Base-by-base conservation (phyloP, 2,888 invertebrate genomes). In the Escarpia spicata region DNA sequence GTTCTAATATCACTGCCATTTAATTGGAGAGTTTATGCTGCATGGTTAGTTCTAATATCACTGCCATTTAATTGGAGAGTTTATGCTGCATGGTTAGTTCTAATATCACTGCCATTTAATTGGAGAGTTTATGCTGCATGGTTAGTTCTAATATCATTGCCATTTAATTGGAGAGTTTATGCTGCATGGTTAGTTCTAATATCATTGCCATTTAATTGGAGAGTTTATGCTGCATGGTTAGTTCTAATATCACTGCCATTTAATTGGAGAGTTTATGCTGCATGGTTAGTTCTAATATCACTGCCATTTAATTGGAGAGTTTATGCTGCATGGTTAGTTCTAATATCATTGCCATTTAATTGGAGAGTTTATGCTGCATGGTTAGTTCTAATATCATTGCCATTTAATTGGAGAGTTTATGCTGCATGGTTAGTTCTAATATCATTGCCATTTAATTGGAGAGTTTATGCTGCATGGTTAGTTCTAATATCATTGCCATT, bases 341-440 rank as follows among this genome's bases (percentile, higher is more conserved):
- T 43, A 45, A 8, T 3, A 43, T 43, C 9, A 37, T 37, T 37
- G 37, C 37, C 37, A 37, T 37, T 37, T 98, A 0, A 97, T 99
- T 19, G 99, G 99, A 98, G 99, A 99, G 96, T 98, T 98, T 95
- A 98, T 98, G 98, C 97, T 99, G 75, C 98, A 98, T 96, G 99
- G 97, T 97, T 95, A 94, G 95, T 92, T 19, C 26, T 6, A 45
- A 8, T 3, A 43, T 43, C 9, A 37, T n/a, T n/a, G n/a, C n/a
- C n/a, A n/a, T n/a, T n/a, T n/a, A n/a, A n/a, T n/a, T n/a, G n/a
- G n/a, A n/a, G 99, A 99, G 96, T 98, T 98, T 95, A 98, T 98
- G 98, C 97, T 99, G 89, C 98, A 98, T 96, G 99, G 97, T 97
- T 95, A 94, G 95, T 92, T n/a, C n/a, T 44, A 58, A 9, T 10